Conservation (phyloP, 2,888 invertebrate genomes). For the Pheosia tremula region DNA sequence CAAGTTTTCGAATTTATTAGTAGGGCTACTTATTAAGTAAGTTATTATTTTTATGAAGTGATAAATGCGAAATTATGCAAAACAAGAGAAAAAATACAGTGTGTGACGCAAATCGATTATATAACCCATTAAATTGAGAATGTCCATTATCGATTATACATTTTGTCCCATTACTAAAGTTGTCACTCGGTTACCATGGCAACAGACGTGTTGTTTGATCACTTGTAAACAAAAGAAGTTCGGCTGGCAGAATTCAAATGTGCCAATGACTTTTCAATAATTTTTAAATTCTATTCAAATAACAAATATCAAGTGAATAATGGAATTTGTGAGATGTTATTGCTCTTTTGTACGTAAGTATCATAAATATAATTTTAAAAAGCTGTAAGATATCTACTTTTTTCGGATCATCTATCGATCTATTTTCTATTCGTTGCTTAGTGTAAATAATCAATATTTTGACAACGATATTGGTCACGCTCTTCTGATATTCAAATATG, state of each 20-base stretch:
- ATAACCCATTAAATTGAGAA: conserved; percentile 14
- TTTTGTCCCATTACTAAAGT: conserved; percentile 56
- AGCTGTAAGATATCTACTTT: conserved; percentile 19
- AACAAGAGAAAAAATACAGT: not conserved
- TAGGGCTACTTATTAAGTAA: no score
- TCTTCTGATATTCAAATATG: conserved; percentile 69
- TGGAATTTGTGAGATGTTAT: conserved; percentile 51
- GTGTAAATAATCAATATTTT: conserved; percentile 70
- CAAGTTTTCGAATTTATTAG: not conserved
- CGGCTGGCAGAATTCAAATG: conserved; percentile 60
- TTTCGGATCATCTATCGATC: conserved; percentile 45
- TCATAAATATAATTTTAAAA: conserved; percentile 8
- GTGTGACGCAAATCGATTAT: not conserved
- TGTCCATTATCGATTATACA: conserved; percentile 60
- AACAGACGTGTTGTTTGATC: conserved; percentile 69
- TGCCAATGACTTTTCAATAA: conserved; percentile 50
- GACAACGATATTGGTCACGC: conserved; percentile 65
- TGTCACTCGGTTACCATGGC: conserved; percentile 68
- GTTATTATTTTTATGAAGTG: no score
- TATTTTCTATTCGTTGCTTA: conserved; percentile 59
- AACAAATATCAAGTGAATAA: conserved; percentile 43
- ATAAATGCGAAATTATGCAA: not conserved
- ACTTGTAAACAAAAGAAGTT: conserved; percentile 79
- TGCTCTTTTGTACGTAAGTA: conserved; percentile 60
- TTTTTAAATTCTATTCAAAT: conserved; percentile 36